Conservation (phyloP, 2,888 invertebrate genomes). For the Campopleginae sp. region DNA sequence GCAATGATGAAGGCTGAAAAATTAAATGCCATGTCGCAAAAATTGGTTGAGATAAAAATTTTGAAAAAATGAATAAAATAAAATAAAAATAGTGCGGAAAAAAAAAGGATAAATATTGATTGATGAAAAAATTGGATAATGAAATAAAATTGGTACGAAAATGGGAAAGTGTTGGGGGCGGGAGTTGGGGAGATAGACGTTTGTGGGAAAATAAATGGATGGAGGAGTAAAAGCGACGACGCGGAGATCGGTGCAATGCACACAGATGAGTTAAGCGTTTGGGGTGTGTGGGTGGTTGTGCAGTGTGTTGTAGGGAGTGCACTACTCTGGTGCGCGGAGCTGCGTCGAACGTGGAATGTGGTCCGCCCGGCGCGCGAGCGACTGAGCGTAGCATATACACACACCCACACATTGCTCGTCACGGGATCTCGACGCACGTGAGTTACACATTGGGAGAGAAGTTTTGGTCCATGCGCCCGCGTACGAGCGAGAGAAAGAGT, state of each 20-base stretch:
- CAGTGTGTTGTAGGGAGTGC: conserved; percentile 71
- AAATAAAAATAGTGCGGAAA: neutral
- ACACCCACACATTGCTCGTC: conserved; percentile 65
- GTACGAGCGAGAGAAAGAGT: conserved; percentile 52
- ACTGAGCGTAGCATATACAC: conserved; percentile 60
- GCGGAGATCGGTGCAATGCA: conserved; percentile 15
- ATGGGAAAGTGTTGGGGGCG: neutral
- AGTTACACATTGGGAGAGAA: conserved; percentile 53
- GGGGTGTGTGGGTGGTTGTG: conserved; percentile 39
- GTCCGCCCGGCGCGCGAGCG: conserved; percentile 77
- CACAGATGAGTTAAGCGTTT: neutral
- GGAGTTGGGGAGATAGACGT: conserved; percentile 4
- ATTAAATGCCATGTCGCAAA: neutral
- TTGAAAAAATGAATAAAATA: too few species aligned
- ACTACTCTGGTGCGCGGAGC: conserved; percentile 74
- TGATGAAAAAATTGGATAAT: neutral
- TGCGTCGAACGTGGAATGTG: conserved; percentile 82
- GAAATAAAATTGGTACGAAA: neutral
- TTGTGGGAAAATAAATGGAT: conserved; percentile 31
- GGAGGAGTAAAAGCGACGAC: conserved; percentile 26
- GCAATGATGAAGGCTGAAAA: neutral
- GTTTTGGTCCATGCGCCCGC: conserved; percentile 42
- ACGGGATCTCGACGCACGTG: conserved; percentile 65
- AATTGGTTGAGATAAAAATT: neutral
- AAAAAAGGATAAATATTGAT: neutral